Conservation (phyloP, 2,797 vertebrate species). For the Rhyacichthys aspro region DNA sequence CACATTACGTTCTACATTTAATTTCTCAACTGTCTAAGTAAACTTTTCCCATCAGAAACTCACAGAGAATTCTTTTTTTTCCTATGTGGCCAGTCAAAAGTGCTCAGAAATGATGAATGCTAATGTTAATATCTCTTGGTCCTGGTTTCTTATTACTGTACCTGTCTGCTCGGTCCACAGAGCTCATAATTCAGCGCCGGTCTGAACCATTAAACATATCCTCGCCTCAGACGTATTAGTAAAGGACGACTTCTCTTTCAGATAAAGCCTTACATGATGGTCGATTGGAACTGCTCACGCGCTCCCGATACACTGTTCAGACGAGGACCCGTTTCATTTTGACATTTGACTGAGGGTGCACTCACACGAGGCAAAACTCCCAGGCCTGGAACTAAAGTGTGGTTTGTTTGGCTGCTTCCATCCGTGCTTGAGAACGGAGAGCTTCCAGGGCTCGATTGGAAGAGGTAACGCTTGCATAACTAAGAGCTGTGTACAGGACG, state of each 20-base stretch:
- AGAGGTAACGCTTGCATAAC: no score
- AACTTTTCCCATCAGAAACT: slow-evolving; percentile 1
- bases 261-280: background rate
- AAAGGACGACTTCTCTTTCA: background rate
- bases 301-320: no score
- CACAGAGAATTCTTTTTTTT: background rate
- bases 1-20: background rate
- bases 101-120: background rate
- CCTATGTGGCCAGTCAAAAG: background rate
- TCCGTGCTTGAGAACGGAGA: no score
- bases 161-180: background rate
- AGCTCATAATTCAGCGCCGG: slow-evolving; percentile 3
- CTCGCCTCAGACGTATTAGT: background rate
- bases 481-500: no score
- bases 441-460: no score
- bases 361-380: no score
- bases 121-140: slow-evolving; percentile 6
- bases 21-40: background rate
- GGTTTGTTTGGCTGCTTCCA: no score
- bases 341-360: no score
- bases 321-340: no score
- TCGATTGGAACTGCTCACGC: background rate
- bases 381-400: no score
- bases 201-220: background rate
- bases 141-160: slow-evolving; percentile 2